phyloP scores from a whole-genome alignment of 2,888 invertebrate species.

The Disparrhopalites patrizii region DNA sequence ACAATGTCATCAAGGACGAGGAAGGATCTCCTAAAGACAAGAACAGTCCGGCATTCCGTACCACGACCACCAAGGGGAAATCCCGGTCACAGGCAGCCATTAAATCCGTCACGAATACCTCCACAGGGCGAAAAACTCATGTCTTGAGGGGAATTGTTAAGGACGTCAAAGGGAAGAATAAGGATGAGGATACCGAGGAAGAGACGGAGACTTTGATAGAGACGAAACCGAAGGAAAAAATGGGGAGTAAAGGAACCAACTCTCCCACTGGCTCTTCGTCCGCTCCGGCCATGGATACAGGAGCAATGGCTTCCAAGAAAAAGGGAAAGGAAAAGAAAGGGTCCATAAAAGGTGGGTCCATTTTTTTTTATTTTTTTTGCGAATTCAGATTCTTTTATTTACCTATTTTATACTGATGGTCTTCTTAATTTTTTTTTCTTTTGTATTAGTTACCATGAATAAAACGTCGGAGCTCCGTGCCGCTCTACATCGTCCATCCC shows the following conservation, averaged over 20 bases:
- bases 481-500: background rate
- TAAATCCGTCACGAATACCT: background rate
- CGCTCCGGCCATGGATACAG: background rate
- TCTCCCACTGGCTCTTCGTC: background rate
- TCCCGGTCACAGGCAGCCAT: slow-evolving; percentile 11
- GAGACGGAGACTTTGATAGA: background rate
- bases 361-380: no score
- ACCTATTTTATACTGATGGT: no score
- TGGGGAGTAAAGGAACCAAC: background rate
- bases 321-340: no score
- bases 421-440: background rate
- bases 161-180: background rate
- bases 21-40: no score
- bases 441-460: slow-evolving; percentile 6
- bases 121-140: background rate
- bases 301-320: no score
- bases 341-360: no score
- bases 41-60: no score
- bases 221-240: background rate
- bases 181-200: background rate
- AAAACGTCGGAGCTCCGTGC: slow-evolving; percentile 17
- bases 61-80: no score
- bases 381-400: no score
- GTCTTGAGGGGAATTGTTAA: background rate
- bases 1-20: no score